Percentiles rank a stretch among this genome's conserved stretches.
These are phyloP conservation scores for Lysiphlebus fabarum DNA, from an alignment of 1,140 invertebrate species.

Conservation along the genomic window DNA sequence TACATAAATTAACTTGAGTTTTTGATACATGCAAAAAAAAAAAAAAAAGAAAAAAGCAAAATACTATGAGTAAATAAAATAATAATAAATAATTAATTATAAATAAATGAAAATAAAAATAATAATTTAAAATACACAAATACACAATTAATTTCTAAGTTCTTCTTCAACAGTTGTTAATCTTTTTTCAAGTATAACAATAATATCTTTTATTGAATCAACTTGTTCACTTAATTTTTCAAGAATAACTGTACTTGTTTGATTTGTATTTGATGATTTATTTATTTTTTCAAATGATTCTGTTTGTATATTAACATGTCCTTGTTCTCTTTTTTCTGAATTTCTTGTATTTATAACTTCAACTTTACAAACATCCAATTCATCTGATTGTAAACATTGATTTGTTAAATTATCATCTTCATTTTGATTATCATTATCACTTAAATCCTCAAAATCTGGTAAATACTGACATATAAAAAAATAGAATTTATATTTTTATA, in stretches of 20 bases:
- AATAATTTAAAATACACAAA: no score
- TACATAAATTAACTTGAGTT: no score
- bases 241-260: not conserved
- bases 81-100: no score
- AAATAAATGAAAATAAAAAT: no score
- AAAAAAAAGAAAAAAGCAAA: no score
- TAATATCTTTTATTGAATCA: slow-evolving; percentile 1
- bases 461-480: slow-evolving; percentile 16
- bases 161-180: slow-evolving; percentile 13
- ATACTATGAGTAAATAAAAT: no score
- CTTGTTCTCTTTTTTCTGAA: not conserved
- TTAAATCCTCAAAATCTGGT: slow-evolving; percentile 19
- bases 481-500: slow-evolving; percentile 1
- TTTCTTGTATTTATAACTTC: slow-evolving; percentile 10
- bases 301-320: not conserved
- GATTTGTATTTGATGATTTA: not conserved
- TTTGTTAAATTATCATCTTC: no score
- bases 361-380: not conserved
- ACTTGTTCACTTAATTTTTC: slow-evolving; percentile 9
- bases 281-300: not conserved
- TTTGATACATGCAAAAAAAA: no score
- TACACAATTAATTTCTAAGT: slow-evolving; percentile 9
- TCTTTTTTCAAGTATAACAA: slow-evolving; percentile 11
- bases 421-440: not conserved
- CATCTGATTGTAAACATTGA: no score